Conservation (phyloP, 2,888 invertebrate species). For the Busseola fusca region DNA sequence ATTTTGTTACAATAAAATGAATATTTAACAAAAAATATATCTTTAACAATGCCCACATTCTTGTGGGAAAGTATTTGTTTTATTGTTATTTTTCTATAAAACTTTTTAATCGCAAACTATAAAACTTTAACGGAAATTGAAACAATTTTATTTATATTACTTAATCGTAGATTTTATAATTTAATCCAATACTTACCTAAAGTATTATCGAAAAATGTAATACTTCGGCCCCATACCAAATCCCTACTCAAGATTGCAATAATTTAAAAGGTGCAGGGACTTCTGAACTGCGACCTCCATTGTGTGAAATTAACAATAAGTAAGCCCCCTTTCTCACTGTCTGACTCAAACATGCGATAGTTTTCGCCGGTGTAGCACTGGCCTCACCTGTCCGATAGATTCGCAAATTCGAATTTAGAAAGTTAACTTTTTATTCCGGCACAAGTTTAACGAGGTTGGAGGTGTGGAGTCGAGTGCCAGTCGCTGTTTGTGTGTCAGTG, state of each 20-base stretch:
- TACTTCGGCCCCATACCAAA: not conserved
- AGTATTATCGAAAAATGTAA: constrained; percentile 3
- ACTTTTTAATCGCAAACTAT: constrained; percentile 18
- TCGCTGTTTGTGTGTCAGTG: constrained; percentile 78
- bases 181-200: not conserved
- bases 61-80: constrained; percentile 17
- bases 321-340: constrained; percentile 31
- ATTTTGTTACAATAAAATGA: constrained; percentile 66
- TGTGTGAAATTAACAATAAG: constrained; percentile 45
- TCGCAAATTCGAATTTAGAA: constrained; percentile 85
- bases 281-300: constrained; percentile 54
- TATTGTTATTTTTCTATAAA: constrained; percentile 19
- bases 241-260: constrained; percentile 25
- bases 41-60: constrained; percentile 60
- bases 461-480: constrained; percentile 71
- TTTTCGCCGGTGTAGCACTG: constrained; percentile 42
- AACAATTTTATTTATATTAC: constrained; percentile 34
- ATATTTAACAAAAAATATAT: constrained; percentile 61
- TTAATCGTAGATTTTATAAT: constrained; percentile 5
- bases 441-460: constrained; percentile 78
- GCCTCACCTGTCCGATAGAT: constrained; percentile 70
- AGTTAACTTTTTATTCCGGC: constrained; percentile 84
- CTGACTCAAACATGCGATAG: constrained; percentile 28
- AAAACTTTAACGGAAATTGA: constrained; percentile 46
- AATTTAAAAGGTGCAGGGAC: constrained; percentile 18